These are phyloP conservation scores for Emydura subglobosa DNA, from an alignment of 2,113 vertebrate genomes.

Conservation along the genomic window DNA sequence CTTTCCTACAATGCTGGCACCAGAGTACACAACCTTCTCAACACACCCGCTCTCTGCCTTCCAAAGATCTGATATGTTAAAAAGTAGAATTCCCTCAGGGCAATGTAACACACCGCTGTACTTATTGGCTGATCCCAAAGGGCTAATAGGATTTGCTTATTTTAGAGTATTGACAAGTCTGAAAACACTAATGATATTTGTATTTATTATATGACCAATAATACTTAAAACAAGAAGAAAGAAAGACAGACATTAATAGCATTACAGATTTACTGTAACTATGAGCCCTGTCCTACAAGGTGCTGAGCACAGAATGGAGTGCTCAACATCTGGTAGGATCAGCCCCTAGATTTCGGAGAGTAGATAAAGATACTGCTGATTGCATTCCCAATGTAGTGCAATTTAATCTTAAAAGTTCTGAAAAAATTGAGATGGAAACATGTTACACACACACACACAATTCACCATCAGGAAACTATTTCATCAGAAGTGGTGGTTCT, in stretches of 20 bases:
- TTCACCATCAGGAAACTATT: constrained; percentile 23
- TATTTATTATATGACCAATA: constrained; percentile 19
- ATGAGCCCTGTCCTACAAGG: background rate
- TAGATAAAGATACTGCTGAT: background rate
- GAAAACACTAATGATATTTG: constrained; percentile 41
- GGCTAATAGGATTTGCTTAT: constrained; percentile 9
- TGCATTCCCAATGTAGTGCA: background rate
- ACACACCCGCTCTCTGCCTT: background rate
- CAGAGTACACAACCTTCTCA: background rate
- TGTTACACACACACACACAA: background rate
- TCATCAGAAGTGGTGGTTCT: background rate
- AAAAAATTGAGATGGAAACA: background rate
- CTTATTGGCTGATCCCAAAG: constrained; percentile 3
- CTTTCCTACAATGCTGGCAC: background rate
- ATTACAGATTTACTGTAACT: constrained; percentile 45
- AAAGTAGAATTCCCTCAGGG: background rate
- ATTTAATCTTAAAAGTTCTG: background rate
- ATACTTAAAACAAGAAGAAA: constrained; percentile 46
- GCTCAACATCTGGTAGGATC: background rate
- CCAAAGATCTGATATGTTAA: background rate
- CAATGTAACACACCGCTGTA: background rate
- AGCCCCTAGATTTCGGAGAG: background rate
- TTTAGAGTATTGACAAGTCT: background rate
- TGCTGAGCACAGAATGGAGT: background rate
- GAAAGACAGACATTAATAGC: constrained; percentile 1